Evolutionary conservation across 2,888 invertebrate species (phyloP), one percentile per base, ranked within the genome.

Genomic region (Tenthredo amoena): DNA sequence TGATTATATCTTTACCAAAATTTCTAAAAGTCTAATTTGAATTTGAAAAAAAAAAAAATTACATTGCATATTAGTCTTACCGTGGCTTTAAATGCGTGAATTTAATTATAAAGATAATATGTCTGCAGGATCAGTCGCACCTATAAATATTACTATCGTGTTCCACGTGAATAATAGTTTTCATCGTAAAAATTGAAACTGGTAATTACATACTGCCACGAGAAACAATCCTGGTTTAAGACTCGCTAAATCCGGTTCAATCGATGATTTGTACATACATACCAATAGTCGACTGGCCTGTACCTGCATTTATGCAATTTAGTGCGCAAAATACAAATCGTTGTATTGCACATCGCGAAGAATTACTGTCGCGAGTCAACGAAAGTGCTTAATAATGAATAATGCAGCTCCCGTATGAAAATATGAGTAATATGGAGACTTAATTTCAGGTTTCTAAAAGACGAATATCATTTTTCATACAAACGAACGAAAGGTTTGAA

Each of bases 201-300:
- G 72, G 72, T 74, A 74, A 74, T 74, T 26, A 37, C 43, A 43
- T 74, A 12, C 10, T 43, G 26, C 40, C 2, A 21, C 10, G 72
- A 74, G 72, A 74, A 34, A 74, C 12, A 43, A 74, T 74, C 43
- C 74, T 43, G 4, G 43, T 34, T 55, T 12, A 62, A 37, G 26
- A 37, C 21, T 37, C n/a, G 40, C 62, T 37, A 62, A 81, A 81
- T 81, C 81, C 81, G 81, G 81, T 81, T 81, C 81, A 62, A 81
- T 62, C 58, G 81, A 81, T 62, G 62, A 62, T 81, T 81, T 81
- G 40, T 81, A 26, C 34, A 12, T 68, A 15, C 18, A 68, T 68
- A 68, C 68, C 7, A 6, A 68, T 26, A 34, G 34, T 18, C 34
- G 68, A 34, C 18, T 68, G 68, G 7, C 68, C 34, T 68, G 68